phyloP scores from a whole-genome alignment of 2,113 vertebrate species.

The Tetrax tetrax region DNA sequence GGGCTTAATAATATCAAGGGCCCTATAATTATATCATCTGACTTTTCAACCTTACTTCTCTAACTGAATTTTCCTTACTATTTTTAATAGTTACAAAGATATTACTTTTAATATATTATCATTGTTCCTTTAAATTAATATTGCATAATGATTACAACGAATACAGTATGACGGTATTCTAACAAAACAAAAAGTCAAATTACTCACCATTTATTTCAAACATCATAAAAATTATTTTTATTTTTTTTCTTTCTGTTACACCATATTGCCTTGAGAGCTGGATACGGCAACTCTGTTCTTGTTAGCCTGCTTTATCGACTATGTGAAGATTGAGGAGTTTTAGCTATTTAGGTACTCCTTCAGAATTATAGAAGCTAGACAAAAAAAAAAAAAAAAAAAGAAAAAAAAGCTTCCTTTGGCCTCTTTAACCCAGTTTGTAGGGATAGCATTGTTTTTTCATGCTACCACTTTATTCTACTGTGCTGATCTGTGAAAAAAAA shows the following conservation, averaged over 20 bases:
- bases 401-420: neutral
- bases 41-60: neutral
- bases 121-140: neutral
- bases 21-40: neutral
- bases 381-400: neutral
- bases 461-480: neutral
- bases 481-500: neutral
- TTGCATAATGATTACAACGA: neutral
- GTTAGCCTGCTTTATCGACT: neutral
- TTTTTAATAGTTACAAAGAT: neutral
- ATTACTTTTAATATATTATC: neutral
- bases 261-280: too few species aligned
- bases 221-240: neutral
- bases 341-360: neutral
- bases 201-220: neutral
- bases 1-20: neutral
- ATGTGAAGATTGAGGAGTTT: neutral
- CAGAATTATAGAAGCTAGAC: neutral
- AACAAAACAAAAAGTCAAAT: neutral
- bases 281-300: too few species aligned
- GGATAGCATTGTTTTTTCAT: neutral
- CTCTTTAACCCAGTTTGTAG: neutral
- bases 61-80: neutral
- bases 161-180: neutral
- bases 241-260: neutral